Evolutionary conservation across 2,113 vertebrate genomes (phyloP).

Genomic region (Catharus minimus): DNA sequence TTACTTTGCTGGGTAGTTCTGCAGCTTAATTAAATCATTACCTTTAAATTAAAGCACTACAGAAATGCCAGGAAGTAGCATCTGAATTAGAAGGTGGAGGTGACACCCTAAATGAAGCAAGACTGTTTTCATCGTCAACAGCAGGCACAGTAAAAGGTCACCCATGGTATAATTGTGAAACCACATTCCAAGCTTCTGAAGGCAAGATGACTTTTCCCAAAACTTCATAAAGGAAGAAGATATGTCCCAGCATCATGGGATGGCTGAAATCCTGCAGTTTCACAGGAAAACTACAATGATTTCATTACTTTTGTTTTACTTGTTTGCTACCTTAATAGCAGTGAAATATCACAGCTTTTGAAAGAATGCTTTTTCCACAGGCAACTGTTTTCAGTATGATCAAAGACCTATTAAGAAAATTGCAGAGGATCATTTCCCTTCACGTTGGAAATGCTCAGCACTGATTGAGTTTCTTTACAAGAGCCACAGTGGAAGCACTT

Average conservation of each 20-base stretch:
- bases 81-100: constrained; percentile 46
- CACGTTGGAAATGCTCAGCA: not conserved
- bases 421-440: constrained; percentile 5
- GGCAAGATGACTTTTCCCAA: constrained; percentile 23
- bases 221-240: constrained; percentile 32
- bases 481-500: not conserved
- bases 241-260: not conserved
- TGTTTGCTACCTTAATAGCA: not conserved
- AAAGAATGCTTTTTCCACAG: not conserved
- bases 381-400: constrained; percentile 4
- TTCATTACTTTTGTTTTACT: not conserved
- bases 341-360: not conserved
- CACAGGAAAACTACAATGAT: not conserved
- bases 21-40: constrained; percentile 58
- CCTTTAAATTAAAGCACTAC: constrained; percentile 58
- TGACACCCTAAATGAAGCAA: constrained; percentile 46
- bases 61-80: constrained; percentile 44
- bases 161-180: constrained; percentile 21
- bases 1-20: not conserved
- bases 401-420: constrained; percentile 41
- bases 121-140: constrained; percentile 30
- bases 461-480: not conserved
- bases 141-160: constrained; percentile 37
- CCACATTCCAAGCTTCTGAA: constrained; percentile 57
- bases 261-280: not conserved